Base-by-base conservation (phyloP, 2,888 invertebrate species). In the Ptilodon capucinus region DNA sequence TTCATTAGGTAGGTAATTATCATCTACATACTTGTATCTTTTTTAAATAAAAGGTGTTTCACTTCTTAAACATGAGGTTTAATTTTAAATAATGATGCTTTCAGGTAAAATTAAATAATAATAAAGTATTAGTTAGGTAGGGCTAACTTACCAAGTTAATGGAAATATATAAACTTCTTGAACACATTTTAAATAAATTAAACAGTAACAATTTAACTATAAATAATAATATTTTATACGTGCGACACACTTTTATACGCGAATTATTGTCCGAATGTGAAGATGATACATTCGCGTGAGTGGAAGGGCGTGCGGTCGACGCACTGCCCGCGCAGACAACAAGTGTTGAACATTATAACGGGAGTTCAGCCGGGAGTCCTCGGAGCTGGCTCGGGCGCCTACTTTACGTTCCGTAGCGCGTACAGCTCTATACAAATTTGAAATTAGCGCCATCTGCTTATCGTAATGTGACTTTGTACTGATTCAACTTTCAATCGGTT, bases 301-400 rank as follows among this genome's bases (percentile, higher is more conserved):
- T 77, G 72, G 76, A 82, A 85, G 83, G 88, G 88, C 89, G 89
- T 85, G 86, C 90, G 88, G 84, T 81, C 87, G 87, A 84, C 88
- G 87, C 89, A 90, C 89, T 89, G 87, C 89, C 89, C 87, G 84
- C 76, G 63, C 85, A 87, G 83, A 88, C 84, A 87, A 86, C 86
- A 86, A 87, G 85, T 86, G 84, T 75, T 85, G 76, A 74, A 81
- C 81, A 84, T 84, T 88, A 88, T 90, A 90, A 91, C 90, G 90
- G 90, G 90, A 91, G 80, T 87, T 89, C 77, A 80, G 86, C 79
- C 81, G 74, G 82, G 82, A 86, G 84, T 84, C 78, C 78, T 81
- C 78, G 71, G 67, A 74, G 74, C 79, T 67, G 74, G 76, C 76
- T 71, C 72, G 63, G 71, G 76, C 77, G 76, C 80, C 78, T 78